Base-by-base conservation (phyloP, 2,888 invertebrate genomes). In the Napeogenes inachia region DNA sequence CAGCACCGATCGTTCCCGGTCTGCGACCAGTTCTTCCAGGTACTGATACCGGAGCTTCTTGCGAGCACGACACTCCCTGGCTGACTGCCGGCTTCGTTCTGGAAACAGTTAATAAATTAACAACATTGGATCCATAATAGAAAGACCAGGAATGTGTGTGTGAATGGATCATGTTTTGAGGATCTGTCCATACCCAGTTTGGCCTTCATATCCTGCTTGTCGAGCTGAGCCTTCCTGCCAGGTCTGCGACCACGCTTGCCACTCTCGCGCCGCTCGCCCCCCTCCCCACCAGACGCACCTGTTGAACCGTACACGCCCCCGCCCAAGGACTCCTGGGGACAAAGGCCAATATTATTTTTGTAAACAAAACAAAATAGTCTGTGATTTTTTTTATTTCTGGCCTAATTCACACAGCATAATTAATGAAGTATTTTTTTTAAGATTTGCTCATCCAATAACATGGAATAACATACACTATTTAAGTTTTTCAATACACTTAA, bases 21-120 rank as follows among this genome's bases (percentile, higher is more conserved):
- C 97, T 0, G 96, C 93, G 4, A 99, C 98, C 70, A 99, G 89
- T 87, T 99, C 98, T 85, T 99, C 98, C 70, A 99, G 91, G 81
- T 99, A 99, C 85, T 99, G 98, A 86, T 99, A 99, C 59, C 99
- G 94, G 68, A 99, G 92, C 84, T 99, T 99, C 91, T 99, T 99
- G 59, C 99, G 93, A 56, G 98, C 98, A 70, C 99, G 94, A 84
- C 99, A 99, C 92, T 99, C 99, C 75, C 98, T 93, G 71, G 99
- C 99, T 89, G 98, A 98, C 91, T 99, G 98, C 73, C 99, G 93
- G 85, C 98, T 98, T 67, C 98, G 93, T 89, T 99, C 98, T 97
- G 82, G 50, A 30, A 30, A 30, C 50, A n/a, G 8, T 10, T 50
- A 30, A 50, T 12, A 13, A 47, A 21, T 21, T 21, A 21, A 21